Conservation (phyloP, 2,113 vertebrate species). For the Lates calcarifer region DNA sequence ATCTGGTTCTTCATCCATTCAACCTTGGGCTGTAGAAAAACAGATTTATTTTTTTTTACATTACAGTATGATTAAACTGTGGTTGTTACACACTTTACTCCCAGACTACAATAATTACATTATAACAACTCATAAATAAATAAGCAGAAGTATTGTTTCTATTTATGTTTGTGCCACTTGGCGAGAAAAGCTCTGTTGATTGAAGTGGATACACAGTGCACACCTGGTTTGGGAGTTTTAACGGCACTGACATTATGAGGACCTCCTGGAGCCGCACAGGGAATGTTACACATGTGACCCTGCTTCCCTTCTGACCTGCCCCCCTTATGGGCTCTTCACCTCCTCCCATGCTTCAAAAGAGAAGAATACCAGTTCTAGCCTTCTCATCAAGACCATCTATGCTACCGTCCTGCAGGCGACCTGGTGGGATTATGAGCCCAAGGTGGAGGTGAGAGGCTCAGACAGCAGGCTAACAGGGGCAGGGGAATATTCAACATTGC, state of each 20-base stretch:
- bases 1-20: slow-evolving; percentile 97
- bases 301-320: slow-evolving; percentile 30
- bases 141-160: neutral
- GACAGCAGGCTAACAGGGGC: slow-evolving; percentile 27
- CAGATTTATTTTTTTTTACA: neutral
- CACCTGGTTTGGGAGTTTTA: slow-evolving; percentile 34
- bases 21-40: slow-evolving; percentile 89
- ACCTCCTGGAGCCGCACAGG: slow-evolving; percentile 22
- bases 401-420: neutral
- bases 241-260: slow-evolving; percentile 34
- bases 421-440: slow-evolving; percentile 7
- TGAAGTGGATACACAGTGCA: slow-evolving; percentile 36
- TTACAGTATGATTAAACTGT: neutral
- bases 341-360: slow-evolving; percentile 4
- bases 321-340: neutral
- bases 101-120: neutral
- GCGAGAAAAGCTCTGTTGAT: neutral
- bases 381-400: neutral
- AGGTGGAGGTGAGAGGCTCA: slow-evolving; percentile 17
- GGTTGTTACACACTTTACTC: neutral
- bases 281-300: slow-evolving; percentile 73
- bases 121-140: neutral
- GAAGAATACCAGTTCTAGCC: slow-evolving; percentile 14
- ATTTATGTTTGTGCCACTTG: slow-evolving; percentile 9
- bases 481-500: slow-evolving; percentile 3